Evolutionary conservation across 2,888 invertebrate species (phyloP).

Genomic region (Cephus pygmeus): DNA sequence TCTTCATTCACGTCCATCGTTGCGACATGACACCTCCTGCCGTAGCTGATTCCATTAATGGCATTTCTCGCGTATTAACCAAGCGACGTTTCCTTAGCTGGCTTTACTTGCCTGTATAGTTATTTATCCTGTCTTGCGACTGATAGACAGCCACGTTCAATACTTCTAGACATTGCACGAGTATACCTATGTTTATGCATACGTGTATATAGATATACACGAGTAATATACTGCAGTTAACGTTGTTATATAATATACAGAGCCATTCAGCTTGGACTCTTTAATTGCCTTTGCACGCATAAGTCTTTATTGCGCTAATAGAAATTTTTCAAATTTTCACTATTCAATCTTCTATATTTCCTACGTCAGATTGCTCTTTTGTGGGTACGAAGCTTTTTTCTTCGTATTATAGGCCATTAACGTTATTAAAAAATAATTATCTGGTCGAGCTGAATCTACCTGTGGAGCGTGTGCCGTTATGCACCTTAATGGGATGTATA

Average conservation of each 20-base stretch:
- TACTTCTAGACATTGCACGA: neutral
- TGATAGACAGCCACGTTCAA: neutral
- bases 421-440: neutral
- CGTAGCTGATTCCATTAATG: neutral
- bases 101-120: neutral
- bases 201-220: neutral
- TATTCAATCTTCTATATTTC: neutral
- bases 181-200: neutral
- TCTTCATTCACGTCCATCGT: neutral
- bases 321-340: neutral
- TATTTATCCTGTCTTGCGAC: neutral
- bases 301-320: neutral
- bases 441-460: neutral
- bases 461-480: neutral
- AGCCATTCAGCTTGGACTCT: neutral
- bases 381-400: neutral
- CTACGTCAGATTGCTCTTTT: neutral
- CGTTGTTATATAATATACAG: neutral
- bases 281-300: neutral
- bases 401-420: neutral
- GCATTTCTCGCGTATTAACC: neutral
- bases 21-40: neutral
- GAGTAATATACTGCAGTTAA: neutral
- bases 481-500: neutral
- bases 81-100: neutral